Evolutionary conservation across 2,797 vertebrate species (phyloP), one percentile per base, ranked within the genome.

Genomic region (Sus cebifrons): DNA sequence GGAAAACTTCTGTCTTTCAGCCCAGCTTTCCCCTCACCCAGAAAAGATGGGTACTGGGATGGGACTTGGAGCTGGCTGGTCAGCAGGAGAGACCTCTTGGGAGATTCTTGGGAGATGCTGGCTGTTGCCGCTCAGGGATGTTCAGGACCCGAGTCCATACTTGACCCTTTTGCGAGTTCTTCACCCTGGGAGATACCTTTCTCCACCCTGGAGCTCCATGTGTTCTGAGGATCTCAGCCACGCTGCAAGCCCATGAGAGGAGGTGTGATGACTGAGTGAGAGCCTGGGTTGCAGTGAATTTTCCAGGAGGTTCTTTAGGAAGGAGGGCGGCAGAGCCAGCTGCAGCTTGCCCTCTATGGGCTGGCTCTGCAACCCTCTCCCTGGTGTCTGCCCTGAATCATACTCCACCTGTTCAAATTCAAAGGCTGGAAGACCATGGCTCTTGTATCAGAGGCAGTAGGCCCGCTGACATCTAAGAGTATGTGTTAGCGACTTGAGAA

Each of bases 201-300:
- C 60, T 36, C 58, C 27, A 1, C 20, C 25, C 27, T 12, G 20
- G 14, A 32, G 27, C 49, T 40, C 5, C 0, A 0, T 83, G 82
- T 52, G 40, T 20, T 75, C 54, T 25, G 36, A 32, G 52, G 64
- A 54, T 32, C 52, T 16, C 36, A 17, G 27, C 16, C 49, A 56
- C 9, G 1, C 4, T 3, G 54, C 25, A 4, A 5, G 40, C n/a
- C 4, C 10, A 0, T 1, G 52, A 44, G 10, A 7, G 3, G 2
- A 52, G 6, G 14, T 17, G 54, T 3, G 49, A 32, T 1, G 0
- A 5, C 52, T 52, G 21, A 12, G 14, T 58, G 49, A 21, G 32
- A 91, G 21, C 16, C 56, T 17, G 58, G 44, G n/a, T 10, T 17
- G 32, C 27, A 52, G 17, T 6, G 25, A 54, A 17, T 52, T 21